Evolutionary conservation across 1,140 invertebrate genomes (phyloP), one percentile per base, ranked within the genome.

Genomic region (Eurosta solidaginis): DNA sequence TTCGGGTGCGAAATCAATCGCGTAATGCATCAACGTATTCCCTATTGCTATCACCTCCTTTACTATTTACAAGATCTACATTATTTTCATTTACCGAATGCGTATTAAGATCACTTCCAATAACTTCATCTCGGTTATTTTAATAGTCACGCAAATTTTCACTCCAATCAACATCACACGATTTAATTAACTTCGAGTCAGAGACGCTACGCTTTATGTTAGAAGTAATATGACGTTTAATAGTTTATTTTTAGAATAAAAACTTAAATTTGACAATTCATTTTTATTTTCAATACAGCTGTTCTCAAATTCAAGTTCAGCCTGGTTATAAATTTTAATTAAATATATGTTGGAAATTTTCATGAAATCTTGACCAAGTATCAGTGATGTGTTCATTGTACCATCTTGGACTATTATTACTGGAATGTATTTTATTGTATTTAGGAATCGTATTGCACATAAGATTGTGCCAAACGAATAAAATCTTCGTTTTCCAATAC

Each of bases 281-380:
- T 27, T 6, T 73, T 73, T 36, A 27, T 29, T 36, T 36, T 73
- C 27, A n/a, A n/a, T n/a, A n/a, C n/a, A n/a, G n/a, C n/a, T n/a
- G n/a, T n/a, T 17, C 9, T 20, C 9, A 7, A 20, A n/a, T n/a
- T n/a, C n/a, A n/a, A n/a, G 9, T 59, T n/a, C n/a, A n/a, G n/a
- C n/a, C n/a, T n/a, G n/a, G 7, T 44, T 44, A 44, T 44, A 7
- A 6, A 44, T 17, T 42, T 77, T 9, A 4, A 27, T 40, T 77
- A 77, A 52, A 54, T 44, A 20, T 33, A 77, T 77, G n/a, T 59
- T 54, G 12, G 54, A 36, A 22, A 33, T 77, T 14, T 44, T 17
- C 50, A 77, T 40, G 1, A 77, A 42, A 42, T 77, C 76, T 12
- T 49, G 49, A 36, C 49, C 76, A 14, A 77, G 49, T n/a, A 59